Conservation (phyloP, 2,888 invertebrate species). For the Xestia c-nigrum region DNA sequence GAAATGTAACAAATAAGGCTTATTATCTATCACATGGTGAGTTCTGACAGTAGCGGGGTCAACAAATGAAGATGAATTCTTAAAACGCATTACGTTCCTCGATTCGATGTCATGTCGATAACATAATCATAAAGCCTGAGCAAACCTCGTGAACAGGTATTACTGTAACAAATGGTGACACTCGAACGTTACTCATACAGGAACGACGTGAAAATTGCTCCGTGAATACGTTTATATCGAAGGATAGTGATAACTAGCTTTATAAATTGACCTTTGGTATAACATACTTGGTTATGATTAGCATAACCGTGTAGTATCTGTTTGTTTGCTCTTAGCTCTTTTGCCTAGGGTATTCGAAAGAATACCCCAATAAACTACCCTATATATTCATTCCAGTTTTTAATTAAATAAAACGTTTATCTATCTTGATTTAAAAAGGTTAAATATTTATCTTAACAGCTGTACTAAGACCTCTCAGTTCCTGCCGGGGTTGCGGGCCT, state of each 20-base stretch:
- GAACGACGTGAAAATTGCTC: background rate
- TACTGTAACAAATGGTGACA: conserved; percentile 1
- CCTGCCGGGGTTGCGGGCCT: no score
- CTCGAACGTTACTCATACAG: background rate
- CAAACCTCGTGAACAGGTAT: background rate
- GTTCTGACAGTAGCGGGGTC: background rate
- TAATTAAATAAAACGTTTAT: no score
- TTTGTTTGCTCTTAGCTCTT: no score
- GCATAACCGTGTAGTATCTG: no score
- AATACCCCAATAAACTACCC: no score
- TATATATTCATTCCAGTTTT: no score
- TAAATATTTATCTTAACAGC: no score
- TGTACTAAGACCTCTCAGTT: no score
- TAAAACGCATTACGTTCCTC: background rate
- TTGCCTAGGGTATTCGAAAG: no score
- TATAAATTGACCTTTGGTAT: background rate
- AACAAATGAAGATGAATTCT: background rate
- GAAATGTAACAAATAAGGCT: background rate
- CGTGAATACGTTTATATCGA: background rate
- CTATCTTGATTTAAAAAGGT: no score
- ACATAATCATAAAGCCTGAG: background rate
- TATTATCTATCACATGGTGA: no score
- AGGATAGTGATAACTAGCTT: background rate
- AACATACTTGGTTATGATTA: no score
- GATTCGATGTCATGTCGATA: background rate